Percentiles rank a stretch among this genome's conserved stretches.
phyloP scores from a whole-genome alignment of 1,140 invertebrate genomes.

The Drosophila tsacasi region DNA sequence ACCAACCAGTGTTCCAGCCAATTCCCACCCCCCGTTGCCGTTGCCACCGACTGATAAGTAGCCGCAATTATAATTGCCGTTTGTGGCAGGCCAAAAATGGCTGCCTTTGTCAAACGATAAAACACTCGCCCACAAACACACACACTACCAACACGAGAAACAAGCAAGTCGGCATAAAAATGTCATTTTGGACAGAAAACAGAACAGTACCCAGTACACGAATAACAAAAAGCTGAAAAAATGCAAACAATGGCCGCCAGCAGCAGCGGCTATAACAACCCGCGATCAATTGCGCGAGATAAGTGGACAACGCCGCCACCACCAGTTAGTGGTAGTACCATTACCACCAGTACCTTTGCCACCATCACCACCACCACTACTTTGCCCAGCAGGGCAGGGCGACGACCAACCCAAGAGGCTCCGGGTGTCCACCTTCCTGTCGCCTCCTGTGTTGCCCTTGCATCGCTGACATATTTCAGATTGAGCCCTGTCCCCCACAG shows the following conservation, averaged over 20 bases:
- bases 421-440: constrained; percentile 15
- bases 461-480: constrained; percentile 72
- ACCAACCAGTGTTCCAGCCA: constrained; percentile 7
- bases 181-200: constrained; percentile 72
- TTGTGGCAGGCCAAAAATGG: constrained; percentile 70
- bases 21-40: not conserved
- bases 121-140: constrained; percentile 44
- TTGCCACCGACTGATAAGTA: constrained; percentile 58
- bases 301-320: constrained; percentile 62
- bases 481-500: constrained; percentile 28
- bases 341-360: constrained; percentile 5
- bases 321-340: constrained; percentile 28
- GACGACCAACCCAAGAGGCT: constrained; percentile 28
- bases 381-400: constrained; percentile 21
- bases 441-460: constrained; percentile 20
- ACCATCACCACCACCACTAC: constrained; percentile 24
- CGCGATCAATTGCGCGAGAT: constrained; percentile 81
- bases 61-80: constrained; percentile 79
- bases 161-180: constrained; percentile 41
- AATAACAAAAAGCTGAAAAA: constrained; percentile 50
- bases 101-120: constrained; percentile 54
- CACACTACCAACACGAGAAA: not conserved
- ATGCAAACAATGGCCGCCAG: constrained; percentile 76
- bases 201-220: constrained; percentile 36
- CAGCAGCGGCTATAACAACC: constrained; percentile 39